These are phyloP conservation scores for Lasioglossum zephyrum DNA, from an alignment of 2,888 invertebrate genomes.

Conservation along the genomic window DNA sequence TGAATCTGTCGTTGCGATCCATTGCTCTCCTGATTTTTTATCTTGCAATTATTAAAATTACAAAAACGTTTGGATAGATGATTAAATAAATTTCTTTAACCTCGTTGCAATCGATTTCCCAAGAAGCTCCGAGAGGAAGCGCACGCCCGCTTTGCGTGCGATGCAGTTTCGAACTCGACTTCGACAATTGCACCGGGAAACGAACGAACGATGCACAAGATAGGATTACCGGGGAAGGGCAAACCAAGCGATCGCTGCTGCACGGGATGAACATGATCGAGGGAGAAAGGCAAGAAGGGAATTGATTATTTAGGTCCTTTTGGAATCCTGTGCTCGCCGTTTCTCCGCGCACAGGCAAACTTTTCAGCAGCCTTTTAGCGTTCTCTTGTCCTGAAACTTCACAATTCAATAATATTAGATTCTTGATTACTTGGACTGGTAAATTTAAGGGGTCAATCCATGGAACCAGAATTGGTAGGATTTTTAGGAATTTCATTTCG, in stretches of 20 bases:
- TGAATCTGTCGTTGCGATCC: no score
- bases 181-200: constrained; percentile 22
- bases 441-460: neutral
- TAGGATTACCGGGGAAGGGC: constrained; percentile 30
- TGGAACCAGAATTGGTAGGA: neutral
- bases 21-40: no score
- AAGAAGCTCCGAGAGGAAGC: constrained; percentile 4
- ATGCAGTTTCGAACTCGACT: constrained; percentile 42
- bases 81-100: no score
- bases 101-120: neutral
- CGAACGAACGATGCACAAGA: constrained; percentile 17
- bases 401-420: constrained; percentile 1
- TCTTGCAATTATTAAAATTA: no score
- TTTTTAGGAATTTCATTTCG: neutral
- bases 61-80: no score
- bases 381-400: constrained; percentile 19
- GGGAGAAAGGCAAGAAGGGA: constrained; percentile 18
- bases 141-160: constrained; percentile 29
- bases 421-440: neutral
- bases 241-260: constrained; percentile 39
- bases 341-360: neutral
- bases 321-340: neutral
- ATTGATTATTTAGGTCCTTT: constrained; percentile 42
- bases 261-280: constrained; percentile 35
- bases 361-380: constrained; percentile 11